These are phyloP conservation scores for Archilochus colubris DNA, from an alignment of 2,113 vertebrate genomes.

Conservation along the genomic window DNA sequence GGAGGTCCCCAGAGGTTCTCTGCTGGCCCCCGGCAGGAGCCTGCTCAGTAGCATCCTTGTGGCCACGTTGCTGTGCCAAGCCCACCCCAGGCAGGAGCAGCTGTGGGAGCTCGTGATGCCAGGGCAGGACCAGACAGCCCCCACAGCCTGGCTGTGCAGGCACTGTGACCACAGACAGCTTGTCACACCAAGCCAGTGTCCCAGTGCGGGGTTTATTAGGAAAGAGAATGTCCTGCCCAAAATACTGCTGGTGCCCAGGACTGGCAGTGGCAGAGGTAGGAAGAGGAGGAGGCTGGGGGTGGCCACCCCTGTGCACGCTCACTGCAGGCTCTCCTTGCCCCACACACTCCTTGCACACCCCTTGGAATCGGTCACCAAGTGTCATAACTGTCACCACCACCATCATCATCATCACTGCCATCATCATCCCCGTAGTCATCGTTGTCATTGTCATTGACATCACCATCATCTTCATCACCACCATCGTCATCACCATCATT, in stretches of 20 bases:
- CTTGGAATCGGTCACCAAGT: neutral
- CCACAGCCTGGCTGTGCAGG: rapidly evolving
- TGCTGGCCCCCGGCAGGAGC: neutral
- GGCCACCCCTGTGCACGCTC: rapidly evolving
- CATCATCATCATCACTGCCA: too few species aligned
- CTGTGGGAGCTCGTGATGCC: neutral
- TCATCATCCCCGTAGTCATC: rapidly evolving
- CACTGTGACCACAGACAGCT: neutral
- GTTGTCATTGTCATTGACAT: too few species aligned
- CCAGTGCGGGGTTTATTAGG: neutral
- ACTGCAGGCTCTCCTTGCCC: neutral
- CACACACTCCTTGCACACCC: rapidly evolving
- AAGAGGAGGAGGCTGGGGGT: neutral
- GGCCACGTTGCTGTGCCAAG: neutral
- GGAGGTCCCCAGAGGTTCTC: neutral
- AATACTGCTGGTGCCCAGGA: rapidly evolving
- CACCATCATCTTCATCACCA: rapidly evolving
- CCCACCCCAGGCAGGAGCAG: neutral
- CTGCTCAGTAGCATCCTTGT: neutral
- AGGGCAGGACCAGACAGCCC: neutral
- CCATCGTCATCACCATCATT: too few species aligned
- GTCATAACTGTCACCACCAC: neutral
- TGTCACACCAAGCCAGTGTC: neutral
- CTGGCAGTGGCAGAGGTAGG: neutral
- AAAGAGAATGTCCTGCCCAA: neutral